These are phyloP conservation scores for Perithous albicinctus DNA, from an alignment of 2,888 invertebrate genomes.

Conservation along the genomic window DNA sequence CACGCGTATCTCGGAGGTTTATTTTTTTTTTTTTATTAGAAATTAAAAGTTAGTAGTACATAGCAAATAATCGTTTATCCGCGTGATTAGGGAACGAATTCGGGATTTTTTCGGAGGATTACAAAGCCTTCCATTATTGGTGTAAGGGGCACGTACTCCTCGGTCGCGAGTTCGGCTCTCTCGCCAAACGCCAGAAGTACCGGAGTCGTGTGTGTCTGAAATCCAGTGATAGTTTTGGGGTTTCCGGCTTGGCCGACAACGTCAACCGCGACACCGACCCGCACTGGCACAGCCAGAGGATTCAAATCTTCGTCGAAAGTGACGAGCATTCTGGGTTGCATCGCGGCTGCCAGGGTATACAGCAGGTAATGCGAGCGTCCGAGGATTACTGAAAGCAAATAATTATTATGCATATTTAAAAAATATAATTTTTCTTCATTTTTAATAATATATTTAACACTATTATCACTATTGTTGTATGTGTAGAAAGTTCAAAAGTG, in stretches of 20 bases:
- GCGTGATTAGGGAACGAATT: conserved; percentile 85
- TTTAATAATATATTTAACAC: no score
- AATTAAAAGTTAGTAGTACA: conserved; percentile 61
- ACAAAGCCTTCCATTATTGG: conserved; percentile 99
- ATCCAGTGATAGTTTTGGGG: conserved; percentile 99
- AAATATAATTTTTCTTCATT: no score
- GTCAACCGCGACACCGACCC: conserved; percentile 98
- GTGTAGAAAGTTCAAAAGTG: no score
- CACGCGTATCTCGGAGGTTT: background rate
- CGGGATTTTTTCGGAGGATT: conserved; percentile 96
- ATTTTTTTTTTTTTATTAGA: conserved; percentile 61
- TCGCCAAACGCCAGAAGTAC: conserved; percentile 98
- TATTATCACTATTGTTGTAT: no score
- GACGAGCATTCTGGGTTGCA: conserved; percentile 99
- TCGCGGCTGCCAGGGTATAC: conserved; percentile 97
- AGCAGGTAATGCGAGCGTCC: conserved; percentile 98
- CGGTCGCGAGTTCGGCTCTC: conserved; percentile 98
- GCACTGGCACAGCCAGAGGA: conserved; percentile 96
- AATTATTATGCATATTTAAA: background rate
- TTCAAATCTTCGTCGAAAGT: conserved; percentile 98
- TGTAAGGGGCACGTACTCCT: conserved; percentile 97
- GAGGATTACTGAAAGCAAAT: conserved; percentile 89
- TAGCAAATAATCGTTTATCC: conserved; percentile 35
- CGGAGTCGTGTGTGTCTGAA: conserved; percentile 99
- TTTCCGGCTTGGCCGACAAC: conserved; percentile 99